Evolutionary conservation across 2,888 invertebrate species (phyloP).

Genomic region (Automeris io): DNA sequence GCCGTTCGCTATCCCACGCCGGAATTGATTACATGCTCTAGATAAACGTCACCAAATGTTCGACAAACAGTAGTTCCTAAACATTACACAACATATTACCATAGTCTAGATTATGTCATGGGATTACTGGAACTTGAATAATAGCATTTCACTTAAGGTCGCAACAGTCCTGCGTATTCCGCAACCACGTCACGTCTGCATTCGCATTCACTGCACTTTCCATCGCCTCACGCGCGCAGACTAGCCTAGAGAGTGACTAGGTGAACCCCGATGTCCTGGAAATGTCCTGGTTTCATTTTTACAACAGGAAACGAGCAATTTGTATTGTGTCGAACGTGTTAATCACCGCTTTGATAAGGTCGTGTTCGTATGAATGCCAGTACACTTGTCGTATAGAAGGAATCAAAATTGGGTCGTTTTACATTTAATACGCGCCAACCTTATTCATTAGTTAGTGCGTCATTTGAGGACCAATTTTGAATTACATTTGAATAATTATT

Average conservation of each 20-base stretch:
- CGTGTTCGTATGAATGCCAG: too few relatives aligned
- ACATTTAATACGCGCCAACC: too few relatives aligned
- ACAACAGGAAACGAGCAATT: slow-evolving; percentile 7
- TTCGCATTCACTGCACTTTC: slow-evolving; percentile 59
- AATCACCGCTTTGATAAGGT: not conserved
- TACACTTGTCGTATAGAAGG: too few relatives aligned
- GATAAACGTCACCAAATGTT: too few relatives aligned
- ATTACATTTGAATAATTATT: too few relatives aligned
- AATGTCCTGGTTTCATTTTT: slow-evolving; percentile 14
- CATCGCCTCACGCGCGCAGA: slow-evolving; percentile 37
- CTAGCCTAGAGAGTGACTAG: slow-evolving; percentile 61
- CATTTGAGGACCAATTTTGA: too few relatives aligned
- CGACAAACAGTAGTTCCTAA: not conserved
- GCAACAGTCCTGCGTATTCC: slow-evolving; percentile 32
- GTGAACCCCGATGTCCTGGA: slow-evolving; percentile 45
- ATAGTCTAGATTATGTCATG: slow-evolving; percentile 69
- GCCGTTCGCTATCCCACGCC: too few relatives aligned
- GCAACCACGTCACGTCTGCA: slow-evolving; percentile 47
- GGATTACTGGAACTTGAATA: slow-evolving; percentile 67
- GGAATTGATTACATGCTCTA: too few relatives aligned
- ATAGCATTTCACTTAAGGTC: slow-evolving; percentile 56
- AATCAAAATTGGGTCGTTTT: too few relatives aligned
- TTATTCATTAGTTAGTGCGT: too few relatives aligned
- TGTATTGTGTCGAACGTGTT: not conserved
- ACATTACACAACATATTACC: slow-evolving; percentile 18